These are phyloP conservation scores for Sander lucioperca DNA, from an alignment of 2,113 vertebrate genomes.

Conservation along the genomic window DNA sequence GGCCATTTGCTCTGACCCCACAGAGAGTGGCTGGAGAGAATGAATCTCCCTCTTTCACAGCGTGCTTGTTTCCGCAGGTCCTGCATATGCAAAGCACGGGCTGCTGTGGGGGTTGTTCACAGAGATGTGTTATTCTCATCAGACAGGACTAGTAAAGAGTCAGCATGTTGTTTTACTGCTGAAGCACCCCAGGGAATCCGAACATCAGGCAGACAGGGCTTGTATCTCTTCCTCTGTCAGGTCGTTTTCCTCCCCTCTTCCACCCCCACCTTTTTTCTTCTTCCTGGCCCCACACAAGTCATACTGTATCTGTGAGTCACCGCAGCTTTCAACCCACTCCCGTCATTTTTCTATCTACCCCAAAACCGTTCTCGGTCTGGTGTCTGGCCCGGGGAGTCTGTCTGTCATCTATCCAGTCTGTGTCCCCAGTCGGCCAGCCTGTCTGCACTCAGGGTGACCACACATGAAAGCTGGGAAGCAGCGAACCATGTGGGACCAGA, in stretches of 20 bases:
- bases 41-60: conserved; percentile 42
- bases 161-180: conserved; percentile 83
- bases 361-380: conserved; percentile 30
- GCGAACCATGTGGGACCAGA: conserved; percentile 63
- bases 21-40: conserved; percentile 33
- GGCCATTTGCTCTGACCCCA: conserved; percentile 52
- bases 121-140: conserved; percentile 83
- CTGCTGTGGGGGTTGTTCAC: conserved; percentile 67
- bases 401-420: conserved; percentile 56
- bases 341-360: conserved; percentile 53
- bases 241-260: conserved; percentile 70
- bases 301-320: conserved; percentile 61
- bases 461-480: conserved; percentile 60
- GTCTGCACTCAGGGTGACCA: conserved; percentile 66
- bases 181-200: conserved; percentile 61
- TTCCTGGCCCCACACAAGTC: conserved; percentile 47
- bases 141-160: conserved; percentile 76
- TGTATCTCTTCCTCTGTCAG: conserved; percentile 76
- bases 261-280: conserved; percentile 49
- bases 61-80: conserved; percentile 49
- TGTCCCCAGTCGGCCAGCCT: conserved; percentile 42
- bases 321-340: conserved; percentile 42
- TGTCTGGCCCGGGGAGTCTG: conserved; percentile 48
- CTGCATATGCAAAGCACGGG: conserved; percentile 52
- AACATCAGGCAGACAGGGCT: conserved; percentile 76